Conservation (phyloP, 1,140 invertebrate species). For the Helicoverpa zea region DNA sequence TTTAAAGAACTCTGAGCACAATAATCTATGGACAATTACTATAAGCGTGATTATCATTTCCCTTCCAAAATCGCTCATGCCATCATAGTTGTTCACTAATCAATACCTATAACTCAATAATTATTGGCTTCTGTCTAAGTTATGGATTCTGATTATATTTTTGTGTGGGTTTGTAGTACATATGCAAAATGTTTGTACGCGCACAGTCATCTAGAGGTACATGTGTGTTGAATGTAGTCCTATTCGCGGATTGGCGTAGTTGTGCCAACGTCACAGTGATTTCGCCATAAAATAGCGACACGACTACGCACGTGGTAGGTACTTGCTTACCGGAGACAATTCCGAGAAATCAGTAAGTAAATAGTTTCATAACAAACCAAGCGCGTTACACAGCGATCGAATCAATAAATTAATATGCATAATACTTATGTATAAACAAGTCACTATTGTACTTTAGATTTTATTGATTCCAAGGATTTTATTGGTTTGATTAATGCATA, state of each 20-base stretch:
- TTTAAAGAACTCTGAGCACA: no score
- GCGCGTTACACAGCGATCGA: conserved; percentile 1
- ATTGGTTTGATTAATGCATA: no score
- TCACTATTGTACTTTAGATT: conserved; percentile 5
- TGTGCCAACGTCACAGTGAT: conserved; percentile 54
- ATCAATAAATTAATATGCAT: conserved; percentile 31
- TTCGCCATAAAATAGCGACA: conserved; percentile 58
- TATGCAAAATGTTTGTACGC: neutral
- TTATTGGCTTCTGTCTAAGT: neutral
- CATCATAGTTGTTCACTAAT: no score
- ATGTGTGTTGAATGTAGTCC: conserved; percentile 9
- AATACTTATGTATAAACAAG: conserved; percentile 15
- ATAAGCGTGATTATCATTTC: no score
- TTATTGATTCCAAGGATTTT: neutral
- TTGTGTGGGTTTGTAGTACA: neutral
- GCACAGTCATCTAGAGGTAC: neutral
- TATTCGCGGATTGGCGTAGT: neutral
- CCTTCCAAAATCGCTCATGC: no score
- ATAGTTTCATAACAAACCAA: conserved; percentile 35
- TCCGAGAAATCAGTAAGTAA: conserved; percentile 56
- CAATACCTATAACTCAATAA: neutral
- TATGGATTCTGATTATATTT: neutral
- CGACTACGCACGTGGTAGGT: conserved; percentile 53
- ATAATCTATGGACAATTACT: no score
- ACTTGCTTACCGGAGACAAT: conserved; percentile 54